These are phyloP conservation scores for Papilio helenus DNA, from an alignment of 1,140 invertebrate genomes.

Conservation along the genomic window DNA sequence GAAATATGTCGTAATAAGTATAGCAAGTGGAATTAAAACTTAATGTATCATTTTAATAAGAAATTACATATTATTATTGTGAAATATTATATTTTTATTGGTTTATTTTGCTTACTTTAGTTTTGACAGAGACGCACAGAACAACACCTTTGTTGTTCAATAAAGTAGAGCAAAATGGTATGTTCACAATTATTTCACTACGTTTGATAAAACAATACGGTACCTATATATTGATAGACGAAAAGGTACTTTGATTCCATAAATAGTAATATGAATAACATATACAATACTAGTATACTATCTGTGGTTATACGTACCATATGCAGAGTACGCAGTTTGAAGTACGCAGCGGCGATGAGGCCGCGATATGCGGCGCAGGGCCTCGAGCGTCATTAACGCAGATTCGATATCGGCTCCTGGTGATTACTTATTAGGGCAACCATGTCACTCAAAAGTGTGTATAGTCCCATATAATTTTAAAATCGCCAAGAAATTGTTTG, in stretches of 20 bases:
- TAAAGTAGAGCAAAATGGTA: no score
- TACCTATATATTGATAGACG: not conserved
- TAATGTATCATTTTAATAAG: not conserved
- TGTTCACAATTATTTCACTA: not conserved
- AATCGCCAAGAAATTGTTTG: not conserved
- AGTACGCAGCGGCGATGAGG: constrained; percentile 48
- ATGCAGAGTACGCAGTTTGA: constrained; percentile 5
- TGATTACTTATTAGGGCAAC: constrained; percentile 59
- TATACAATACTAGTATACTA: no score
- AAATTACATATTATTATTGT: not conserved
- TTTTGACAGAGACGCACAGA: no score
- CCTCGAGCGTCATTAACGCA: constrained; percentile 65
- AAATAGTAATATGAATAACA: constrained; percentile 35
- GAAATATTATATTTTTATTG: no score
- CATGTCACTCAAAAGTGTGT: constrained; percentile 16
- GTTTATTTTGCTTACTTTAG: no score
- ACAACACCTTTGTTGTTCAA: no score
- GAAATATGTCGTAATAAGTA: not conserved
- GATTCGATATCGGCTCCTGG: constrained; percentile 63
- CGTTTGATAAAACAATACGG: not conserved
- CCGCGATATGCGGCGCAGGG: constrained; percentile 66
- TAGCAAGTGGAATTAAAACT: not conserved
- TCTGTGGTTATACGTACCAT: not conserved
- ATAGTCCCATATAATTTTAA: not conserved
- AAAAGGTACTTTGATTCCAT: not conserved